Conservation (phyloP, 64 coral and sea anemone species). For the Stylophora pistillata region DNA sequence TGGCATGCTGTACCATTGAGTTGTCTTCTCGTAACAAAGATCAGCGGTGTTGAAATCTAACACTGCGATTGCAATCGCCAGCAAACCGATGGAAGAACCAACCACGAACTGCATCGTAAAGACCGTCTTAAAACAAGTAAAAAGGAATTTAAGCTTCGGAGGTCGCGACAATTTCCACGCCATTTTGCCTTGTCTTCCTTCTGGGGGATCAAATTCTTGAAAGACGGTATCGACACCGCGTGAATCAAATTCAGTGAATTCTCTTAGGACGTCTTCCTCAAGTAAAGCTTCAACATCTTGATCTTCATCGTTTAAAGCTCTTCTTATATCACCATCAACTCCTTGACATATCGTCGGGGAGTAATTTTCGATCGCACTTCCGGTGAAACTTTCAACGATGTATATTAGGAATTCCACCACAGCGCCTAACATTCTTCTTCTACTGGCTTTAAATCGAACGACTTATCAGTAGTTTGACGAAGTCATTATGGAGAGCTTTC, state of each 20-base stretch:
- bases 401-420: constrained; percentile 43
- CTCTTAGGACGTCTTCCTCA: background rate
- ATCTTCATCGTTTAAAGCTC: too few relatives aligned
- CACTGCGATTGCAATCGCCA: constrained; percentile 48
- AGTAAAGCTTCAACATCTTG: constrained; percentile 2
- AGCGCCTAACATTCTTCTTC: constrained; percentile 40
- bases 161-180: constrained; percentile 28
- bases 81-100: constrained; percentile 44
- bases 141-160: background rate
- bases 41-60: constrained; percentile 69
- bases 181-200: background rate
- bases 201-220: constrained; percentile 50
- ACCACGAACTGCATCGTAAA: constrained; percentile 59
- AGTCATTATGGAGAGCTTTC: too few relatives aligned
- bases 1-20: constrained; percentile 65
- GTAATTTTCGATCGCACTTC: constrained; percentile 49
- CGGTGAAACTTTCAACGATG: constrained; percentile 51
- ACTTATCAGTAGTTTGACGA: too few relatives aligned
- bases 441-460: too few relatives aligned
- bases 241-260: constrained; percentile 40
- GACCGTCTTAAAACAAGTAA: constrained; percentile 59
- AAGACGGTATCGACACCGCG: constrained; percentile 32
- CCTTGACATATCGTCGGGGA: background rate
- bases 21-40: constrained; percentile 59
- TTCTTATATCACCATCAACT: background rate